Conservation (phyloP, 2,888 invertebrate species). For the Melikaiella ostensackeni region DNA sequence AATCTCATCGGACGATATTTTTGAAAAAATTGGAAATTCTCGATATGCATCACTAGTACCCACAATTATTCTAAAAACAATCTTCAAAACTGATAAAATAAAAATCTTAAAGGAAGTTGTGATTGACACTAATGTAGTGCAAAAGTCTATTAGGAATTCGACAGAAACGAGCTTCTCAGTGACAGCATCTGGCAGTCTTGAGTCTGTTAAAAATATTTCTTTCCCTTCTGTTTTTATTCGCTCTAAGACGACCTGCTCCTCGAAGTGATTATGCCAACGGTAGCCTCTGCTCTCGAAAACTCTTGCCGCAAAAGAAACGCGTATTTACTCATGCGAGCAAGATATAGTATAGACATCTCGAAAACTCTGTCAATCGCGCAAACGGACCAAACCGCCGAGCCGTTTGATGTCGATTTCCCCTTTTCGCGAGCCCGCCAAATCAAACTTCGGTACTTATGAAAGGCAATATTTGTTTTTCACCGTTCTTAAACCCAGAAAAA, state of each 20-base stretch:
- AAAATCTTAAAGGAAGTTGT: background rate
- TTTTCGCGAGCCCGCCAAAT: slow-evolving; percentile 5
- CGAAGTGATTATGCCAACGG: background rate
- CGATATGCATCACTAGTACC: too few species aligned
- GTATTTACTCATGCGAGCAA: slow-evolving; percentile 15
- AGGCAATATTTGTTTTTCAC: slow-evolving; percentile 33
- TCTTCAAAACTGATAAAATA: too few species aligned
- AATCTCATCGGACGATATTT: too few species aligned
- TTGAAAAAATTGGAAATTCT: too few species aligned
- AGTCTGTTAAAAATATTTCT: slow-evolving; percentile 17
- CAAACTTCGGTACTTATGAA: slow-evolving; percentile 36
- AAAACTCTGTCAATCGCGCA: slow-evolving; percentile 32
- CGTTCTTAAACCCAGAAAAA: slow-evolving; percentile 28
- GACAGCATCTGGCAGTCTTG: slow-evolving; percentile 15
- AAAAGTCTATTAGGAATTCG: background rate
- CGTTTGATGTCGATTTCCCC: slow-evolving; percentile 38
- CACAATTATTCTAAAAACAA: too few species aligned
- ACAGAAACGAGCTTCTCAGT: background rate
- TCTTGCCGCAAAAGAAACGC: slow-evolving; percentile 2
- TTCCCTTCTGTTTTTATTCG: slow-evolving; percentile 11
- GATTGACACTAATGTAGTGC: background rate
- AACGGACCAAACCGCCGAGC: slow-evolving; percentile 18
- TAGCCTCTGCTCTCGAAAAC: slow-evolving; percentile 1
- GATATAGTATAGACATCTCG: slow-evolving; percentile 17
- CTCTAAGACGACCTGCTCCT: slow-evolving; percentile 16